Evolutionary conservation across 2,888 invertebrate species (phyloP).

Genomic region (Anoplius nigerrimus): DNA sequence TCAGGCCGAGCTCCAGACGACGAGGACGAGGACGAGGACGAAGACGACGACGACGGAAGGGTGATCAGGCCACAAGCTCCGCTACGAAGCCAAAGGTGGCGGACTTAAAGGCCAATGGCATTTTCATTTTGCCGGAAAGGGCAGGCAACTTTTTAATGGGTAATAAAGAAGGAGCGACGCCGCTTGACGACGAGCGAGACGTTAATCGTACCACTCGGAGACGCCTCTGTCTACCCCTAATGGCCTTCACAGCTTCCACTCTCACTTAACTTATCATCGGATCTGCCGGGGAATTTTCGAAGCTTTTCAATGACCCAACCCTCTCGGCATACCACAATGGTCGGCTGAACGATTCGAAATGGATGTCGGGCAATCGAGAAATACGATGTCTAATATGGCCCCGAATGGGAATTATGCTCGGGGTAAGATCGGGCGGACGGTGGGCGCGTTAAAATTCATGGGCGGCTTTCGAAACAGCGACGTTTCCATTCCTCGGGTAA

Average conservation of each 20-base stretch:
- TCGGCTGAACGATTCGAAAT: too few species aligned
- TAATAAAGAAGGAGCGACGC: slow-evolving; percentile 24
- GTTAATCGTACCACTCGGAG: slow-evolving; percentile 37
- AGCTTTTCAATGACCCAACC: neutral
- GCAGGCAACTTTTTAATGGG: slow-evolving; percentile 36
- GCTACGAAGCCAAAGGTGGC: neutral
- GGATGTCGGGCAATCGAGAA: too few species aligned
- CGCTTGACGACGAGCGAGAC: slow-evolving; percentile 36
- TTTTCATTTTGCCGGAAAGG: slow-evolving; percentile 37
- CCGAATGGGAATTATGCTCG: too few species aligned
- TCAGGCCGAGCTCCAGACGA: too few species aligned
- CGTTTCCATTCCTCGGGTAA: too few species aligned
- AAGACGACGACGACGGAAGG: slow-evolving; percentile 7
- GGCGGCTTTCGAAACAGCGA: too few species aligned
- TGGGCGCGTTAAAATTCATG: too few species aligned
- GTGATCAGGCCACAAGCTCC: slow-evolving; percentile 19
- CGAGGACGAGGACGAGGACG: neutral
- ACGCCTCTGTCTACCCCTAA: neutral
- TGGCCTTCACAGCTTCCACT: neutral
- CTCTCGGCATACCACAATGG: neutral
- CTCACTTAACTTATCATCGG: neutral
- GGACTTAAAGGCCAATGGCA: slow-evolving; percentile 17
- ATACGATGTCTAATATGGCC: too few species aligned
- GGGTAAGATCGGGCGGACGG: too few species aligned
- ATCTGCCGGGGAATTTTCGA: neutral